Evolutionary conservation across 2,113 vertebrate genomes (phyloP).

Genomic region (Charadrius vociferus): DNA sequence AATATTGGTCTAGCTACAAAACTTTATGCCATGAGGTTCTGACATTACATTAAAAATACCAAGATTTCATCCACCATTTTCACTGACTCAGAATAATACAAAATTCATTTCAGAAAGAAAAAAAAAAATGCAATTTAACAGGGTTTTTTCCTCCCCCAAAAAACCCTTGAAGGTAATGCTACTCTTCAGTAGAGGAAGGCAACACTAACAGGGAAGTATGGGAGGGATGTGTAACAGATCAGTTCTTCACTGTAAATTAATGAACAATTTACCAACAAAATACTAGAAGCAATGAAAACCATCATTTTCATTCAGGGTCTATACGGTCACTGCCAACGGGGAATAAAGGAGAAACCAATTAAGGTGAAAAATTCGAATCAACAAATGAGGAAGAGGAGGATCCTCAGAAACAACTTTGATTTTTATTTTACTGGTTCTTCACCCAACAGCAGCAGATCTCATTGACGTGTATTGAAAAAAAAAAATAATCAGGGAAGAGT

Average conservation of each 20-base stretch:
- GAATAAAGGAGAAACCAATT: neutral
- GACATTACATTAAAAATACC: neutral
- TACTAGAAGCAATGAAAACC: neutral
- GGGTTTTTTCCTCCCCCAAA: neutral
- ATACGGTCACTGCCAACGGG: neutral
- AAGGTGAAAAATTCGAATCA: neutral
- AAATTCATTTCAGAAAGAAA: neutral
- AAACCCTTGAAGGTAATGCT: neutral
- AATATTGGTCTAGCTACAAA: constrained; percentile 22
- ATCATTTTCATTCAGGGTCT: neutral
- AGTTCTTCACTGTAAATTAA: neutral
- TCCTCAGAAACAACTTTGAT: neutral
- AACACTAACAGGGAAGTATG: neutral
- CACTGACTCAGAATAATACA: neutral
- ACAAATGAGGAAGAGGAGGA: neutral
- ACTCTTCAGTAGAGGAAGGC: neutral
- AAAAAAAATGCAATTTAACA: neutral
- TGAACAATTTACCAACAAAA: neutral
- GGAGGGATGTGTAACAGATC: neutral
- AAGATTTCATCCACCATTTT: neutral
- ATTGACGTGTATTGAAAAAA: neutral
- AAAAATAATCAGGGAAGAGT: neutral
- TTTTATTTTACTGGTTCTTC: neutral
- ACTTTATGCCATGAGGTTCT: neutral
- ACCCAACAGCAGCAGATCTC: neutral